Percentiles rank a stretch among this genome's conserved stretches.
phyloP scores from a whole-genome alignment of 2,888 invertebrate species.

The Amorpha juglandis region DNA sequence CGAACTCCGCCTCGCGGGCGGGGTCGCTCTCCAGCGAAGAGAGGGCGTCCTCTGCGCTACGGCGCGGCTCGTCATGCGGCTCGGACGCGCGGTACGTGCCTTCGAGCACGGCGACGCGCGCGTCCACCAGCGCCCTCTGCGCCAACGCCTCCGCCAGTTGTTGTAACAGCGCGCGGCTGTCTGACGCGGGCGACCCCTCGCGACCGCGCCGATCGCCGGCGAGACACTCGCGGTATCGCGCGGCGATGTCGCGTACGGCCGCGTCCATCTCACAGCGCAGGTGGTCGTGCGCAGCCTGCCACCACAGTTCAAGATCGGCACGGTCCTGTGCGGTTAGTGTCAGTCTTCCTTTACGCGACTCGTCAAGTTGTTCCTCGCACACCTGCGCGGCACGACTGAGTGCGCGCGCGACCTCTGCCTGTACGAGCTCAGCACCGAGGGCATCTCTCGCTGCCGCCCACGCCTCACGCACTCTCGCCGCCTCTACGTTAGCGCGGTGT shows the following conservation, averaged over 20 bases:
- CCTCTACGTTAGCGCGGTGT: slow-evolving; percentile 78
- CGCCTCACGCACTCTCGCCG: slow-evolving; percentile 89
- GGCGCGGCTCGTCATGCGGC: slow-evolving; percentile 43
- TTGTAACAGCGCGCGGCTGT: slow-evolving; percentile 57
- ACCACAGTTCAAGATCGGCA: slow-evolving; percentile 89
- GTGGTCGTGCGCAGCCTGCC: slow-evolving; percentile 89
- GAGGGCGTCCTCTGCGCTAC: slow-evolving; percentile 67
- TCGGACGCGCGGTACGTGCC: slow-evolving; percentile 78
- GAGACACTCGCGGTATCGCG: slow-evolving; percentile 86
- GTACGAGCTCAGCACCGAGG: slow-evolving; percentile 89
- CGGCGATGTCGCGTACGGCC: slow-evolving; percentile 87
- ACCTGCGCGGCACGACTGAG: slow-evolving; percentile 88
- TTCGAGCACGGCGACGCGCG: slow-evolving; percentile 88
- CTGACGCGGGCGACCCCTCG: slow-evolving; percentile 65
- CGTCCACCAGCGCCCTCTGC: slow-evolving; percentile 86
- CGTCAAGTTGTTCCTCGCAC: slow-evolving; percentile 86
- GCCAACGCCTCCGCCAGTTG: slow-evolving; percentile 58
- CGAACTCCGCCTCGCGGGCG: slow-evolving; percentile 87
- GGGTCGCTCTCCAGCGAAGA: slow-evolving; percentile 83
- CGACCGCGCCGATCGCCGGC: slow-evolving; percentile 53
- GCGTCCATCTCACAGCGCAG: slow-evolving; percentile 89
- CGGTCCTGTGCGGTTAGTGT: slow-evolving; percentile 88
- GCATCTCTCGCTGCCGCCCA: slow-evolving; percentile 90
- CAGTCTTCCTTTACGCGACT: slow-evolving; percentile 82
- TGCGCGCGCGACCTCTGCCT: slow-evolving; percentile 90